Conservation (phyloP, 2,113 vertebrate genomes). For the Pseudorasbora parva region DNA sequence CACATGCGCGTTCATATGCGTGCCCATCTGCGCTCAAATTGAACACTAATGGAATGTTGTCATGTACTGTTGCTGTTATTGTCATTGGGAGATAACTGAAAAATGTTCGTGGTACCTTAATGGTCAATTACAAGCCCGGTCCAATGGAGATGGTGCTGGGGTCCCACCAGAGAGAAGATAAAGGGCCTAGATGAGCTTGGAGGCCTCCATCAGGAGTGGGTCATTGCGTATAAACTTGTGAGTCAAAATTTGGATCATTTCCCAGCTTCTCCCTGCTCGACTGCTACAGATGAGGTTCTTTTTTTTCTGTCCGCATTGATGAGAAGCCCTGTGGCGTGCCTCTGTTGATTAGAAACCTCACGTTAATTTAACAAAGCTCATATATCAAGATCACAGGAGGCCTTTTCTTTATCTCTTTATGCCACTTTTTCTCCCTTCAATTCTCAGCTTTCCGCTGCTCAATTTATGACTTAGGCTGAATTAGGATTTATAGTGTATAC, state of each 20-base stretch:
- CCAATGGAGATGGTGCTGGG: slow-evolving; percentile 55
- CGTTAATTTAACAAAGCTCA: slow-evolving; percentile 62
- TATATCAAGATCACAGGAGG: slow-evolving; percentile 59
- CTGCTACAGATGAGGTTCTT: slow-evolving; percentile 56
- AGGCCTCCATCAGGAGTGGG: slow-evolving; percentile 63
- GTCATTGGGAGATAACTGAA: slow-evolving; percentile 58
- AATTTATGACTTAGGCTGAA: slow-evolving; percentile 53
- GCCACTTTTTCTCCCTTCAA: slow-evolving; percentile 31
- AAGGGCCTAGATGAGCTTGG: slow-evolving; percentile 59
- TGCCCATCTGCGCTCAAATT: slow-evolving; percentile 50
- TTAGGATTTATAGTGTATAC: slow-evolving; percentile 31
- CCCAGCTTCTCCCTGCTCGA: slow-evolving; percentile 57
- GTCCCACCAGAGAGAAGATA: slow-evolving; percentile 60
- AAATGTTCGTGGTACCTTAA: slow-evolving; percentile 60
- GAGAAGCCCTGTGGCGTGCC: slow-evolving; percentile 55
- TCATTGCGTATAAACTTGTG: slow-evolving; percentile 62
- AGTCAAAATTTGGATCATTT: slow-evolving; percentile 60
- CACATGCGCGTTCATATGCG: background rate
- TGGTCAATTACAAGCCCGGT: slow-evolving; percentile 64
- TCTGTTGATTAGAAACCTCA: slow-evolving; percentile 58
- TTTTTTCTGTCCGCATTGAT: slow-evolving; percentile 47
- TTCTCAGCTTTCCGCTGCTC: slow-evolving; percentile 42
- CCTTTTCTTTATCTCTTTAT: slow-evolving; percentile 47
- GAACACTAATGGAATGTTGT: slow-evolving; percentile 60
- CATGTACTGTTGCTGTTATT: slow-evolving; percentile 55